Percentiles rank a stretch among this genome's conserved stretches.
phyloP scores from a whole-genome alignment of 2,888 invertebrate species.

The Augochlorella aurata region DNA sequence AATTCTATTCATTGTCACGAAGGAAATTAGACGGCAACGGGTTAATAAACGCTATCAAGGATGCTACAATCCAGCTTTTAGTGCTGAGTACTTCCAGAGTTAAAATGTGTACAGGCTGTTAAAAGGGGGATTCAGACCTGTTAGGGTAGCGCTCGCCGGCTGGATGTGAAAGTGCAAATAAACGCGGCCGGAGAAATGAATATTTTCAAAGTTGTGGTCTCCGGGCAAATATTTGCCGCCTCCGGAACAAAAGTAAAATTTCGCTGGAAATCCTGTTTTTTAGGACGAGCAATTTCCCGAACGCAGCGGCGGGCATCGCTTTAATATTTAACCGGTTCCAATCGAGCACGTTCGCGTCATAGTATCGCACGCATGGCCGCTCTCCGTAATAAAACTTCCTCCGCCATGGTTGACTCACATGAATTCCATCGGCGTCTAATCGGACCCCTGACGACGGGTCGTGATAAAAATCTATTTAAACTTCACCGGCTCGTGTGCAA shows the following conservation, averaged over 20 bases:
- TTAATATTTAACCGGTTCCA: conserved; percentile 49
- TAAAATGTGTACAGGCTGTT: not conserved
- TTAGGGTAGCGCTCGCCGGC: not conserved
- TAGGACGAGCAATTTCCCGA: conserved; percentile 2
- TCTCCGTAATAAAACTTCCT: conserved; percentile 50
- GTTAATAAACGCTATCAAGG: not conserved
- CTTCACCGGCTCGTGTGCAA: conserved; percentile 11
- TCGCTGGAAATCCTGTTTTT: not conserved
- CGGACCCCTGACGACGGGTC: conserved; percentile 46
- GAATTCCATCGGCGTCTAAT: conserved; percentile 61
- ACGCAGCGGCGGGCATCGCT: conserved; percentile 5
- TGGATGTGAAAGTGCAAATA: not conserved
- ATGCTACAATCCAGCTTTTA: not conserved
- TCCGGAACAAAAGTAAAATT: not conserved
- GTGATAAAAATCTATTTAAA: conserved; percentile 64
- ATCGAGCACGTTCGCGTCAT: conserved; percentile 42
- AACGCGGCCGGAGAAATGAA: not conserved
- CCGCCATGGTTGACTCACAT: conserved; percentile 31
- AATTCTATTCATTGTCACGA: too few relatives aligned
- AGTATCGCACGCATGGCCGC: conserved; percentile 60
- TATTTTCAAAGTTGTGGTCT: not conserved
- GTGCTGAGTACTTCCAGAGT: not conserved
- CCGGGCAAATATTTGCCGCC: not conserved
- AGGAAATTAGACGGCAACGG: too few relatives aligned
- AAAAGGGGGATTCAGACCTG: not conserved